Conservation (phyloP, 2,113 vertebrate genomes). For the Mustela lutreola region DNA sequence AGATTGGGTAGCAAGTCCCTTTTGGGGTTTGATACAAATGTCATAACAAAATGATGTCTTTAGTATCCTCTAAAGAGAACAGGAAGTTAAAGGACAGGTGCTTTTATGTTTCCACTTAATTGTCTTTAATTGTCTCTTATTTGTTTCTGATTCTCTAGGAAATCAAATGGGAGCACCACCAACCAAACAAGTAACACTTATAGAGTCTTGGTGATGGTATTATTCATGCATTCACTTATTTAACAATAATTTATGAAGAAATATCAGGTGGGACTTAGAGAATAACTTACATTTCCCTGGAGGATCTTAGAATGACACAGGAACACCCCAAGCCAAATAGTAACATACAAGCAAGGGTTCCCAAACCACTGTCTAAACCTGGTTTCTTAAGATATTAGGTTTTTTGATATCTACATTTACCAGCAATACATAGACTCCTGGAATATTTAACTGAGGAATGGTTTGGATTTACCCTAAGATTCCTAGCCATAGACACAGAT, state of each 20-base stretch:
- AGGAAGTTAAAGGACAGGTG: not conserved
- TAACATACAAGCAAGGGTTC: not conserved
- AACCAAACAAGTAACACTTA: slow-evolving; percentile 19
- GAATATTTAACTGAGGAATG: not conserved
- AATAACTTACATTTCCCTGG: slow-evolving; percentile 28
- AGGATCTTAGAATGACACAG: not conserved
- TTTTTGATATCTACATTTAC: not conserved
- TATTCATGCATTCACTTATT: slow-evolving; percentile 43
- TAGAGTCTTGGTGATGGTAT: not conserved
- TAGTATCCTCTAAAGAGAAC: not conserved
- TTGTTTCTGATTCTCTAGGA: slow-evolving; percentile 15
- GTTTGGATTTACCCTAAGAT: not conserved
- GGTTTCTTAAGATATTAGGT: not conserved
- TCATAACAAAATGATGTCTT: slow-evolving; percentile 8
- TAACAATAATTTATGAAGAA: slow-evolving; percentile 11
- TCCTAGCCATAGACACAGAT: not conserved
- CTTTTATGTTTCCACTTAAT: not conserved
- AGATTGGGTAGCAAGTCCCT: not conserved
- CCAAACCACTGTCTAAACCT: not conserved
- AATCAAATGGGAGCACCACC: not conserved
- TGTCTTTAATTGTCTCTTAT: not conserved
- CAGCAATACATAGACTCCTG: not conserved
- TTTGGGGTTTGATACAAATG: not conserved
- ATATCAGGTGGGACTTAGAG: not conserved
- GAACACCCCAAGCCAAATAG: not conserved